Base-by-base conservation (phyloP, 2,888 invertebrate genomes). In the Megalurothrips usitatus region DNA sequence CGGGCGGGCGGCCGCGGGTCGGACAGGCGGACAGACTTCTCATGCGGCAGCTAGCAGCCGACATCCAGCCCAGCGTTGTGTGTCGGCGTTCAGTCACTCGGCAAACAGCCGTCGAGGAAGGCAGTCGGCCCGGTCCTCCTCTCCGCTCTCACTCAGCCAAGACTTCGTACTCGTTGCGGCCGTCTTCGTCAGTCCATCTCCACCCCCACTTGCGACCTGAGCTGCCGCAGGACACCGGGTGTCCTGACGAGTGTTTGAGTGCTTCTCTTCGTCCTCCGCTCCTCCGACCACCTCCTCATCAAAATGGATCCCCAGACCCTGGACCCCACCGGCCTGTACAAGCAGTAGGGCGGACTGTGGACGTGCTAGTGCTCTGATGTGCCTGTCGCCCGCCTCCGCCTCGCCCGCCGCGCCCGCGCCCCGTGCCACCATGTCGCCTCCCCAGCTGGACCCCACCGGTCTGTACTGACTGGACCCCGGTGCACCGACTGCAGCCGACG, bases 21-120 rank as follows among this genome's bases (percentile, higher is more conserved):
- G 23, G 68, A 26, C 68, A 26, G 68, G 23, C 68, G 68, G 68
- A 68, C 68, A 58, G 58, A 58, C 58, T 58, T 58, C 58, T 58
- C 58, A 58, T 58, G 58, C 58, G 68, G 68, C 68, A 75, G 68
- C 68, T 12, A 11, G 68, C 68, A 23, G 68, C 26, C 68, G 68
- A 23, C 68, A 75, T 23, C 23, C 68, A 75, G 68, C 23, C 68
- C 19, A 19, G 58, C 19, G 58, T 75, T 75, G 68, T 75, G 68
- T 75, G 68, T 75, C 68, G 68, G 68, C 26, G 68, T 26, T 75
- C 68, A 75, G 68, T 75, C 68, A 75, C 68, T 75, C 68, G 68
- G 68, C 68, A 26, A 23, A 75, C 68, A 75, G 68, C 68, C 68
- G 68, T 75, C 68, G 26, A 26, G 23, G 68, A 26, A 75, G 26